Base-by-base conservation (phyloP, 2,888 invertebrate species). In the Rotaria sp. region DNA sequence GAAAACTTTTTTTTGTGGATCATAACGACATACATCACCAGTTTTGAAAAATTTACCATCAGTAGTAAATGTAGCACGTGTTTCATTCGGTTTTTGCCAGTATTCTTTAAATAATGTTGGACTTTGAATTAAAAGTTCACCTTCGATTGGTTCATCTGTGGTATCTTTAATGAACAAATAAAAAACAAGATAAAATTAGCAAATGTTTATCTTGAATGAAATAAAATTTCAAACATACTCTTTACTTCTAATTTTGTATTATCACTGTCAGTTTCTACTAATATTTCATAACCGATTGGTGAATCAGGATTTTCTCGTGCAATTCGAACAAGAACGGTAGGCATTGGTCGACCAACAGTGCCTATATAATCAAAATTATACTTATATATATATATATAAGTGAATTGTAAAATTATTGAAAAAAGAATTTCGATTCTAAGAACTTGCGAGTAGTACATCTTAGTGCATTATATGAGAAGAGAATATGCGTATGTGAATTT, bases 41-140 rank as follows among this genome's bases (percentile, higher is more conserved):
- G 97, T 96, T 89, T 94, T 94, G 91, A 96, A 96, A 94, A 95
- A 97, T 3, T 35, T 67, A 13, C 94, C 95, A 90, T 95, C 95
- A 0, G 90, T 89, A 0, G 95, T 94, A 91, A 96, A 95, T 88
- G 94, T 94, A 84, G 93, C 92, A 87, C 92, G 91, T 0, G 94
- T 94, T 35, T 93, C 94, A 87, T 94, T 93, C 0, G 94, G 93
- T 88, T 94, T 93, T 88, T 94, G 94, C 94, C 94, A 95, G 90
- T 96, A 96, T 88, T 94, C 94, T 89, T 91, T 92, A 90, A 95
- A 95, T 26, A 95, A 93, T 88, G 92, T 93, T 15, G 93, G 93
- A 41, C 94, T 94, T 90, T 93, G 93, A 15, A 94, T 93, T 88
- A 93, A 91, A 30, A 94, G 90, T 89, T 94, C 94, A 41, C 94